These are phyloP conservation scores for Hybognathus amarus DNA, from an alignment of 2,797 vertebrate species.

Conservation along the genomic window DNA sequence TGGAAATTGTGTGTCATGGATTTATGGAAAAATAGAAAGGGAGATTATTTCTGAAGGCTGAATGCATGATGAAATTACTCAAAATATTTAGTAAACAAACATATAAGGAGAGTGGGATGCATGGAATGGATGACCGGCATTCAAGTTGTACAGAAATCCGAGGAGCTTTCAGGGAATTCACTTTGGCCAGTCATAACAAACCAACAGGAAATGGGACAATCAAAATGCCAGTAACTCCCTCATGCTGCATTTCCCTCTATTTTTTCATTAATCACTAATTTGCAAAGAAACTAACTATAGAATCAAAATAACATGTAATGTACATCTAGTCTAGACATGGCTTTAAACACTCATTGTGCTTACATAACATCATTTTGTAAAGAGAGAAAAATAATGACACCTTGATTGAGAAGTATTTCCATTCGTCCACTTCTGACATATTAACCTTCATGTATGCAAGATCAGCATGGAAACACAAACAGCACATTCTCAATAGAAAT, in stretches of 20 bases:
- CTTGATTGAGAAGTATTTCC: neutral
- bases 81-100: constrained; percentile 8
- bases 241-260: neutral
- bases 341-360: neutral
- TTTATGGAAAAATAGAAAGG: neutral
- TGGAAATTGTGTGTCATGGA: neutral
- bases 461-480: neutral
- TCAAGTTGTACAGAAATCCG: neutral
- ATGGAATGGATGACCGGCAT: neutral
- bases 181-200: constrained; percentile 15
- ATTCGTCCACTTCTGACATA: neutral
- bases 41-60: neutral
- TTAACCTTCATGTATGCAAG: neutral
- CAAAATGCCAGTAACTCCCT: constrained; percentile 11
- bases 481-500: neutral
- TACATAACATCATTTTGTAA: neutral
- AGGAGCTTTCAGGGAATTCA: neutral
- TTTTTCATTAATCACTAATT: neutral
- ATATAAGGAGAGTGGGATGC: neutral
- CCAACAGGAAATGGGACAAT: constrained; percentile 2
- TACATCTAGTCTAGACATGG: neutral
- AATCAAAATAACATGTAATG: neutral
- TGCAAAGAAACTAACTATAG: neutral
- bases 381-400: neutral
- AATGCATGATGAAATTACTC: neutral